Evolutionary conservation across 2,113 vertebrate species (phyloP).

Genomic region (Rafetus swinhoei): DNA sequence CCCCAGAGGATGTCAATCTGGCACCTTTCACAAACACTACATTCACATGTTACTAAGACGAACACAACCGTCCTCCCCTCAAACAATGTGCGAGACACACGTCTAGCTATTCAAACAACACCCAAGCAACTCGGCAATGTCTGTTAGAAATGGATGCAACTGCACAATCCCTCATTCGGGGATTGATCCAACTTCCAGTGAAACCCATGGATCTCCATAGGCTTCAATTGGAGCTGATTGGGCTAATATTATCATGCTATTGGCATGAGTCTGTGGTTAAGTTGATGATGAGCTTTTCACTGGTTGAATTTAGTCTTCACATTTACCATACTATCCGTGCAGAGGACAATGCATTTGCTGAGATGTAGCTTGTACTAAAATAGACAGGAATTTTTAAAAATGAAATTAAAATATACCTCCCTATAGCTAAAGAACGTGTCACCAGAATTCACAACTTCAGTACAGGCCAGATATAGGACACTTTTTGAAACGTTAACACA

Average conservation of each 20-base stretch:
- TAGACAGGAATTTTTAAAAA: background rate
- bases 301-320: background rate
- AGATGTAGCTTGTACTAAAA: background rate
- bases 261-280: background rate
- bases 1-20: background rate
- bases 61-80: slow-evolving; percentile 1
- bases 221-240: background rate
- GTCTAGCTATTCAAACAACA: background rate
- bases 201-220: background rate
- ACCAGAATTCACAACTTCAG: background rate
- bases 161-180: background rate
- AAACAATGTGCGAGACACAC: background rate
- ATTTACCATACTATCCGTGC: background rate
- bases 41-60: slow-evolving; percentile 52
- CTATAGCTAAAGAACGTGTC: background rate
- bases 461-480: background rate
- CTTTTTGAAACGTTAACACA: background rate
- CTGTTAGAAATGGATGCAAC: background rate
- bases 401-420: background rate
- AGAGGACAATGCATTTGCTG: background rate
- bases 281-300: background rate
- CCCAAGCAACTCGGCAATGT: background rate
- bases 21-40: slow-evolving; percentile 19
- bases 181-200: background rate
- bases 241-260: background rate